Percentiles rank a stretch among this genome's conserved stretches.
These are phyloP conservation scores for Mirounga angustirostris DNA, from an alignment of 2,113 vertebrate species.

Conservation along the genomic window DNA sequence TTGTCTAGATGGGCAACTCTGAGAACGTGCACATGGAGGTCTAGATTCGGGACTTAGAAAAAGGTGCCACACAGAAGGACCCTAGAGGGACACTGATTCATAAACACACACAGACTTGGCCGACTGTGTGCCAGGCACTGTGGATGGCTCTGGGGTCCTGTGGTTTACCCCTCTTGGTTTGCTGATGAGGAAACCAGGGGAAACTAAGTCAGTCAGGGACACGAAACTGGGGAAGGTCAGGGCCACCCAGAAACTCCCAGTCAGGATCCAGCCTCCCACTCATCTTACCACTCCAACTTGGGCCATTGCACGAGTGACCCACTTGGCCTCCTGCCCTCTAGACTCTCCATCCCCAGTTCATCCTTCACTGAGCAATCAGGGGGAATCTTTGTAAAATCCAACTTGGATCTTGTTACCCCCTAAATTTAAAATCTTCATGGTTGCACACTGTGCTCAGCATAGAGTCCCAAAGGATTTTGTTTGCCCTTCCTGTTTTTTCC, in stretches of 20 bases:
- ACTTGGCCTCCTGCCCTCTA: not conserved
- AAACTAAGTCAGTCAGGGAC: not conserved
- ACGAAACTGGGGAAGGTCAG: not conserved
- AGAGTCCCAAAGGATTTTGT: not conserved
- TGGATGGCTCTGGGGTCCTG: no score
- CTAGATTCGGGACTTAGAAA: not conserved
- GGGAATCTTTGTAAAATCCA: not conserved
- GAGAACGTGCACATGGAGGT: not conserved
- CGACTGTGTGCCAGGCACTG: fast-evolving
- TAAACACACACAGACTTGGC: not conserved
- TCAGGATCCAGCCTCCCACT: not conserved
- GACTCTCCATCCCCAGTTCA: not conserved
- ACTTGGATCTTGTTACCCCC: not conserved
- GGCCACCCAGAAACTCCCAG: not conserved
- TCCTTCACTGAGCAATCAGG: no score
- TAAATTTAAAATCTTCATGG: not conserved
- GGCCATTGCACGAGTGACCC: not conserved
- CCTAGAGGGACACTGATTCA: not conserved
- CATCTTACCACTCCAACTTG: not conserved
- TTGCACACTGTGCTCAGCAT: not conserved
- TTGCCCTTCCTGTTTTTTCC: not conserved
- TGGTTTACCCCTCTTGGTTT: not conserved
- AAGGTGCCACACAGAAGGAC: not conserved
- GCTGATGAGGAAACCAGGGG: no score
- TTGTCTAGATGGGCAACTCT: not conserved